Base-by-base conservation (phyloP, 2,888 invertebrate species). In the Erannis defoliaria region DNA sequence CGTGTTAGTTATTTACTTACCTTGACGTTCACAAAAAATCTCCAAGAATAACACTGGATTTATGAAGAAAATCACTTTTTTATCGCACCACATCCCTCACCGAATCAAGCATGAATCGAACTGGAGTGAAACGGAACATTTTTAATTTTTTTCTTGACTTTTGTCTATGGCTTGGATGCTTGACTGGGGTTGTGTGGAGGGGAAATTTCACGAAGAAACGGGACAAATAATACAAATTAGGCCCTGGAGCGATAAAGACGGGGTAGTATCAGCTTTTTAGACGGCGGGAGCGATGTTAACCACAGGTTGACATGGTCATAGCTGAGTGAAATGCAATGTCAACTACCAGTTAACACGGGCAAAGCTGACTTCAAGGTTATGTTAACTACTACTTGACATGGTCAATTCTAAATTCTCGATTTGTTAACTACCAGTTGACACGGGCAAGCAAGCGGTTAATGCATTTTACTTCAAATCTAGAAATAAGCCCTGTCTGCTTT, bases 171-270 rank as follows among this genome's bases (percentile, higher is more conserved):
- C 31, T 31, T 31, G 31, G 31, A 31, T 31, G 31, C 31, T 31
- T 31, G 31, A 31, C 31, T 31, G 23, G 31, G 31, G 31, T 31
- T 31, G 31, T 31, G 31, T 31, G 3, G 23, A 23, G 23, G 23
- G 23, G 23, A 23, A 23, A 23, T 23, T 23, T 23, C 23, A 23
- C 23, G 5, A 23, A 23, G 23, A 23, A 23, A 23, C 38, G 38
- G 38, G 38, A 38, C 38, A 38, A 38, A 38, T 38, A 38, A 38
- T 38, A 38, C 38, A 38, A 38, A 38, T 38, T 38, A 38, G 38
- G 38, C 38, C 38, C 16, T 38, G 38, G 38, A 38, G 38, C 38
- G 38, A 38, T 38, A 38, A 38, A 38, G 38, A 38, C 38, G 38
- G 38, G 38, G 23, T 14, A 38, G 16, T 14, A 38, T 38, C 38